A percentile compares a stretch with the other conserved stretches of the same genome.
Evolutionary conservation across 2,888 invertebrate genomes (phyloP).

Genomic region (Pheosia tremula): DNA sequence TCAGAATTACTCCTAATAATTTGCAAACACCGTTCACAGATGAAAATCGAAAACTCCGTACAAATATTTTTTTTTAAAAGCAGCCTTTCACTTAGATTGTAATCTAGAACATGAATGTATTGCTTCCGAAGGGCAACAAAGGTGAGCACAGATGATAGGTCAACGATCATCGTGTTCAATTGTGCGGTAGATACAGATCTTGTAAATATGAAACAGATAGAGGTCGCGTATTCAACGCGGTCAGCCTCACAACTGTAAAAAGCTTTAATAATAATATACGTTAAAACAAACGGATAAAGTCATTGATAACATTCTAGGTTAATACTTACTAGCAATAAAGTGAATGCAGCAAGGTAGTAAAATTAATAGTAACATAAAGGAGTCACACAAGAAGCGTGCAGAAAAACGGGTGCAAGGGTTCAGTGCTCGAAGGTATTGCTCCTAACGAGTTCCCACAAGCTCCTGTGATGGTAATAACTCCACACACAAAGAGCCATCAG

Average conservation of each 20-base stretch:
- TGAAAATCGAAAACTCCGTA: conserved; percentile 25
- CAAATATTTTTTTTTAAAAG: conserved; percentile 25
- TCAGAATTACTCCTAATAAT: conserved; percentile 20
- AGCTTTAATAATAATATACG: conserved; percentile 1
- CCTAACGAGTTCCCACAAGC: conserved; percentile 63
- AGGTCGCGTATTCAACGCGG: conserved; percentile 12
- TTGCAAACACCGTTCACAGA: conserved; percentile 21
- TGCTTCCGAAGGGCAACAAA: conserved; percentile 54
- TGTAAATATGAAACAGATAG: conserved; percentile 18
- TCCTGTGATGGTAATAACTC: conserved; percentile 59
- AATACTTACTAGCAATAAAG: conserved; percentile 6
- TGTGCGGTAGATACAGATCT: conserved; percentile 46
- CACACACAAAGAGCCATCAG: conserved; percentile 63
- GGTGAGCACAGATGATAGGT: conserved; percentile 47
- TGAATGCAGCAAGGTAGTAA: conserved; percentile 47
- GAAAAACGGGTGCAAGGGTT: conserved; percentile 72
- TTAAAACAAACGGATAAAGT: conserved; percentile 16
- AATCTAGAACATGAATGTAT: conserved; percentile 43
- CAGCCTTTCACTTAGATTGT: conserved; percentile 52
- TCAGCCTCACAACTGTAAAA: background rate
- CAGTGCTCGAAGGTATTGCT: conserved; percentile 61
- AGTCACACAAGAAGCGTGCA: conserved; percentile 55
- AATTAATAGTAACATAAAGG: conserved; percentile 60
- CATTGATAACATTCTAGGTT: conserved; percentile 20
- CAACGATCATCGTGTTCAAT: conserved; percentile 53